A percentile compares a stretch with the other conserved stretches of the same genome.
These are phyloP conservation scores for Cirrhinus molitorella DNA, from an alignment of 2,797 vertebrate species.

Conservation along the genomic window DNA sequence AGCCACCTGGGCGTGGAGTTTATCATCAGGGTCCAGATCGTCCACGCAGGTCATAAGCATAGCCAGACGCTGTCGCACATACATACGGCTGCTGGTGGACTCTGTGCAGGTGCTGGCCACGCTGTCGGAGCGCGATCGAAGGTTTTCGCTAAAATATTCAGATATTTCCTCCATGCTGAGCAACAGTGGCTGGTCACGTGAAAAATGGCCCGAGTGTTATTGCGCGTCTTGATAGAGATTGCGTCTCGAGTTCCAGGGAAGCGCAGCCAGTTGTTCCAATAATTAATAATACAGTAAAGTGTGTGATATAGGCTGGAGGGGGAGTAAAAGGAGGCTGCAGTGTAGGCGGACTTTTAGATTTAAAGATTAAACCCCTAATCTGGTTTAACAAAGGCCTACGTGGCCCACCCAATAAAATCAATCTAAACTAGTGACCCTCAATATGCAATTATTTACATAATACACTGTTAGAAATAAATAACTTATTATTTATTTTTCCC, in stretches of 20 bases:
- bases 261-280: not conserved
- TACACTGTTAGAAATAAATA: not conserved
- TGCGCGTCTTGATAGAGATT: not conserved
- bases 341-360: not conserved
- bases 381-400: not conserved
- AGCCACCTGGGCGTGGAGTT: constrained; percentile 76
- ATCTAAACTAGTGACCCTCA: not conserved
- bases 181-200: not conserved
- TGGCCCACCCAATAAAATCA: constrained; percentile 5
- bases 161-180: constrained; percentile 69
- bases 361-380: constrained; percentile 15
- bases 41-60: constrained; percentile 81
- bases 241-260: not conserved
- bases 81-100: constrained; percentile 68
- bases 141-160: constrained; percentile 45
- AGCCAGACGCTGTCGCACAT: constrained; percentile 77
- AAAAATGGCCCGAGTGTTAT: not conserved
- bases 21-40: constrained; percentile 74
- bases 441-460: not conserved
- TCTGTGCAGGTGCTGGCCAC: constrained; percentile 71
- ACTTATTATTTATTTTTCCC: not conserved
- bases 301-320: not conserved
- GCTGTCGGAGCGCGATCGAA: constrained; percentile 69
- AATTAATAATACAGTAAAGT: not conserved
- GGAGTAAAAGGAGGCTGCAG: not conserved